Conservation (phyloP, 2,888 invertebrate species). For the Celastrina argiolus region DNA sequence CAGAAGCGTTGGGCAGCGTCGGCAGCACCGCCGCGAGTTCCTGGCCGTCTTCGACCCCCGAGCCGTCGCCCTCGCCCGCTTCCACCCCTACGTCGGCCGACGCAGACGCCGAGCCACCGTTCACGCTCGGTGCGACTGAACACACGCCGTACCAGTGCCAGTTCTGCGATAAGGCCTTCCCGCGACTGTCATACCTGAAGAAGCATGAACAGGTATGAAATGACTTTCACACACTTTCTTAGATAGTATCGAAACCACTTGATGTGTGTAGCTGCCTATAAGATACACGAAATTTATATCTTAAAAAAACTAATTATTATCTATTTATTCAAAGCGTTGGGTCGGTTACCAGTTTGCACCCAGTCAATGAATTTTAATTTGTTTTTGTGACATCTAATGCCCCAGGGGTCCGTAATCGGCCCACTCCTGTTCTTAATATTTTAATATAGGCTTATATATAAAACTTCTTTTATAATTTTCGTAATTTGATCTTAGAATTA, state of each 20-base stretch:
- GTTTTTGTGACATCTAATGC: not conserved
- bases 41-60: slow-evolving; percentile 82
- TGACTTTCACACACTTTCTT: not conserved
- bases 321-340: no score
- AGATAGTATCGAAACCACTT: not conserved
- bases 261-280: not conserved
- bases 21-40: slow-evolving; percentile 82
- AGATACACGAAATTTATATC: not conserved
- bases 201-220: slow-evolving; percentile 92
- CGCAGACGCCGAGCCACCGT: slow-evolving; percentile 80
- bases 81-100: slow-evolving; percentile 82
- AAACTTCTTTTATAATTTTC: not conserved
- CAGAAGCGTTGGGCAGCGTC: slow-evolving; percentile 82
- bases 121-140: slow-evolving; percentile 82
- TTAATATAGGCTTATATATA: not conserved
- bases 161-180: slow-evolving; percentile 94
- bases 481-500: not conserved
- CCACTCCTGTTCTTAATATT: not conserved
- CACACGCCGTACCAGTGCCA: slow-evolving; percentile 92
- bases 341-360: no score
- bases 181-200: slow-evolving; percentile 90
- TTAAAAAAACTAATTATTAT: no score
- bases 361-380: no score
- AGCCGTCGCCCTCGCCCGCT: slow-evolving; percentile 79
- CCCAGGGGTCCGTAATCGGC: not conserved